Base-by-base conservation (phyloP, 2,113 vertebrate genomes). In the Heterotilapia buettikoferi region DNA sequence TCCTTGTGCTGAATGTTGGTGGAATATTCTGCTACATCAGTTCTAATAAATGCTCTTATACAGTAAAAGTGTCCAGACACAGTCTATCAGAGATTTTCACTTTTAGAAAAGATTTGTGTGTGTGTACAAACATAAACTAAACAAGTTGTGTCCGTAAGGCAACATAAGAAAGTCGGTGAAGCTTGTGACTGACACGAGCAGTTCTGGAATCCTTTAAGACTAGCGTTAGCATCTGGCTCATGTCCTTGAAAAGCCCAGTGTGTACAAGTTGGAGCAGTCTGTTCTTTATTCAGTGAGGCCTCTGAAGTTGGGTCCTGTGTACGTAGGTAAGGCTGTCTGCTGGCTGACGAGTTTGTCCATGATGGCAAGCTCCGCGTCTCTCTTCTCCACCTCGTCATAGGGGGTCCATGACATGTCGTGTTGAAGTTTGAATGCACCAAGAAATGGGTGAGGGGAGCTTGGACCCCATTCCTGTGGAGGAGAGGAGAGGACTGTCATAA, bases 371-470 rank as follows among this genome's bases (percentile, higher is more conserved):
- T 98, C 97, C 33, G 97, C 93, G 12, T 99, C 98, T 83, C 96
- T 96, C 87, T 97, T 97, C 90, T 97, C 97, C 11, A 97, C 94
- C 18, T 98, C 95, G 5, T 98, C 97, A 5, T 94, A 84, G 0
- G 98, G 97, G 24, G 97, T 99, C 99, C 99, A 99, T 31, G 99
- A 99, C 97, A 99, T 97, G 95, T 99, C 99, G 0, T 97, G 95
- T 59, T 99, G 98, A 6, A 99, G 97, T 87, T 99, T 99, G 92
- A 97, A 99, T 2, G 97, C 97, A 9, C 97, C 98, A 0, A 98
- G 94, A 90, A 98, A 99, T n/a, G 96, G 92, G 2, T 99, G 98
- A 68, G 99, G 98, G 90, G 97, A 97, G 82, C 94, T 95, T 2
- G 95, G 73, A 13, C 99, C 98, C 99, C 98, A 99, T 89, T 99